Evolutionary conservation across 2,113 vertebrate species (phyloP), one percentile per base, ranked within the genome.

Genomic region (Terrapene triunguis): DNA sequence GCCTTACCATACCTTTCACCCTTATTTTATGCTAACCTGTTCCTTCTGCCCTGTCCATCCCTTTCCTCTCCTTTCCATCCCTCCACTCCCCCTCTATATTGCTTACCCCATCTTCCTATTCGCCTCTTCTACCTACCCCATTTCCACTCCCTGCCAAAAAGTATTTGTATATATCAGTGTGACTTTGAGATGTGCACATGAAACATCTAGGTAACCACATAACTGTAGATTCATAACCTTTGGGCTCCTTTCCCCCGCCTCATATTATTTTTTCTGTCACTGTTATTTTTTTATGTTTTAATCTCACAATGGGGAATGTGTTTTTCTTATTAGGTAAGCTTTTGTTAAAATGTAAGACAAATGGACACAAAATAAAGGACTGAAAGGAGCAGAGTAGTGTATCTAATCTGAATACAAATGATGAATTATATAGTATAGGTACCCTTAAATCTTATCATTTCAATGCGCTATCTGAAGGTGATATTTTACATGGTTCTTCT

Each of bases 101-200:
- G 55, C 35, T n/a, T 69, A 69, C 12, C 62, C 21, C 89, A 82
- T 55, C 42, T 94, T 85, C 27, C 5, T 62, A 76, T 78, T 6
- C 3, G 57, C 0, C 16, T 84, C 4, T 83, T 82, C 35, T 85
- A 19, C 24, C 17, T 38, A 0, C 0, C n/a, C 62, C 62, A 38
- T 79, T 57, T 90, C 80, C 5, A 35, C 2, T 53, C 89, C 35
- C 69, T 5, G 55, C 0, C 32, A 22, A 54, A 89, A 53, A 78
- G 88, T 82, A 87, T 29, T 32, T 84, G 10, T 47, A 16, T 14
- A 78, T 38, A 53, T 53, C 25, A 1, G 25, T 44, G 27, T 57
- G 9, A 85, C 80, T 1, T 2, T 80, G 82, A 5, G 0, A 76
- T 74, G 57, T 5, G 78, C 11, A 79, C n/a, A 29, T 79, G 1